phyloP scores from a whole-genome alignment of 2,113 vertebrate species.

The Galeopterus variegatus region DNA sequence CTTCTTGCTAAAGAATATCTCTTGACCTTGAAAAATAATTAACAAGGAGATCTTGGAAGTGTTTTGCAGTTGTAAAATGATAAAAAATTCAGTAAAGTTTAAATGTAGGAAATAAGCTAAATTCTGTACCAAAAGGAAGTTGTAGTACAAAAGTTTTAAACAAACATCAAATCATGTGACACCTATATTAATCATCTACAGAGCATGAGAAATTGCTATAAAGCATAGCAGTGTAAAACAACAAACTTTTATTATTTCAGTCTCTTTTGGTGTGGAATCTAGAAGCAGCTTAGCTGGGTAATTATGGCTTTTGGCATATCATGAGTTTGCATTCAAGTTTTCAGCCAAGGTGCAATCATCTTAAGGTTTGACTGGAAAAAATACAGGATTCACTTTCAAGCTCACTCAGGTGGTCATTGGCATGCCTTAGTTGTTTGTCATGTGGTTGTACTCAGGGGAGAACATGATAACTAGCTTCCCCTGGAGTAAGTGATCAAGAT shows the following conservation, averaged over 20 bases:
- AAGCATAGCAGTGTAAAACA: not conserved
- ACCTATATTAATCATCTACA: not conserved
- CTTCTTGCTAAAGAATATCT: not conserved
- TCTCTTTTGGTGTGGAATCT: not conserved
- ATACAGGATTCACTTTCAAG: not conserved
- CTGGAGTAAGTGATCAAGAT: not conserved
- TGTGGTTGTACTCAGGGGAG: too few relatives aligned
- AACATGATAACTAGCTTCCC: not conserved
- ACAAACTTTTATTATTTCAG: not conserved
- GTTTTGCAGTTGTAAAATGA: not conserved
- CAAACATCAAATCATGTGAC: not conserved
- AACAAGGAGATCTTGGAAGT: not conserved
- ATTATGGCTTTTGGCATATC: not conserved
- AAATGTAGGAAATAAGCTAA: not conserved
- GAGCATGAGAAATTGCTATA: not conserved
- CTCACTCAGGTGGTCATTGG: not conserved
- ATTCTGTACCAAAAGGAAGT: not conserved
- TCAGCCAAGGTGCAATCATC: not conserved
- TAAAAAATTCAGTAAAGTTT: constrained; percentile 15
- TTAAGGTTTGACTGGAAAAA: not conserved
- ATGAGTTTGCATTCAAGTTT: not conserved
- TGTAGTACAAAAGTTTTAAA: not conserved
- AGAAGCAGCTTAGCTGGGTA: not conserved
- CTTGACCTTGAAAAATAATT: not conserved
- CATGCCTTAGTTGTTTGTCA: not conserved